Evolutionary conservation across 2,888 invertebrate species (phyloP).

Genomic region (Agrotis clavis): DNA sequence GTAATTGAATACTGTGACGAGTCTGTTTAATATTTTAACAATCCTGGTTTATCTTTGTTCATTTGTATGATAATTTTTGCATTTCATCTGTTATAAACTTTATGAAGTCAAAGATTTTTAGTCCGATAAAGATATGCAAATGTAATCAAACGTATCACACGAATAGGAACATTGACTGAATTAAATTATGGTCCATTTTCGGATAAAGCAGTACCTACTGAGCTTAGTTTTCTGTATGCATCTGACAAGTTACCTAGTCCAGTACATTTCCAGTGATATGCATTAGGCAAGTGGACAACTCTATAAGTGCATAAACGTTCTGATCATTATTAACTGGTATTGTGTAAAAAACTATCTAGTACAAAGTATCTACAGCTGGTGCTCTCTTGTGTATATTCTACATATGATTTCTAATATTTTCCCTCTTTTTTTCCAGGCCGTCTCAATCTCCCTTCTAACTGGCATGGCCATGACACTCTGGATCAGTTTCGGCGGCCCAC

Average conservation of each 20-base stretch:
- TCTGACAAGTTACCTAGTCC: no score
- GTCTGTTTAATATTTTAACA: constrained; percentile 12
- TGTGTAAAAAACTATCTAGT: not conserved
- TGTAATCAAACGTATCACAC: no score
- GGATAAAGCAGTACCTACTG: no score
- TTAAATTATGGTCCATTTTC: no score
- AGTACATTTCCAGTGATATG: not conserved
- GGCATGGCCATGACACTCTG: constrained; percentile 94
- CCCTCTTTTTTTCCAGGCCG: constrained; percentile 90
- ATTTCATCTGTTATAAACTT: not conserved
- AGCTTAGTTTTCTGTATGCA: no score
- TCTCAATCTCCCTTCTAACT: constrained; percentile 92
- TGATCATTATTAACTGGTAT: not conserved
- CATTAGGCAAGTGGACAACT: not conserved
- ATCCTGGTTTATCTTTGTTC: not conserved
- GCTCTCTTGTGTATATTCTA: no score
- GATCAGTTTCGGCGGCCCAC: constrained; percentile 96
- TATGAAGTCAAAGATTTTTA: not conserved
- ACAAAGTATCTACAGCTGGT: not conserved
- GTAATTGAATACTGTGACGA: constrained; percentile 9
- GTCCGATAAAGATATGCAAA: no score
- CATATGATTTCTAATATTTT: not conserved
- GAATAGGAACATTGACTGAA: no score
- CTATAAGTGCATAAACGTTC: not conserved
- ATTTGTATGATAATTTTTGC: not conserved